Evolutionary conservation across 2,113 vertebrate species (phyloP).

Genomic region (Prochilodus magdalenae): DNA sequence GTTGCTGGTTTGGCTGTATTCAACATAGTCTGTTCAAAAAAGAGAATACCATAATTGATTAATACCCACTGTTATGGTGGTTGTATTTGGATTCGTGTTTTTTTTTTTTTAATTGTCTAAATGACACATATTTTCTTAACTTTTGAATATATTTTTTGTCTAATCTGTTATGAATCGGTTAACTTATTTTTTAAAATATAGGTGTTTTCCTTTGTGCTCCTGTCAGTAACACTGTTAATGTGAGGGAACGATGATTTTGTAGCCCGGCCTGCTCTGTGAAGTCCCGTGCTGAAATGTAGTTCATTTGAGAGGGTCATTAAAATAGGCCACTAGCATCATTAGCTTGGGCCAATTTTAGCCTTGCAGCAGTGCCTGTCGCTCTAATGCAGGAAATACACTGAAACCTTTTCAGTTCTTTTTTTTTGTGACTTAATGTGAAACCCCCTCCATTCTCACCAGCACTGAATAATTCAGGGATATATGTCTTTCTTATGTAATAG

Average conservation of each 20-base stretch:
- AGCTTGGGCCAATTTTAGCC: constrained; percentile 52
- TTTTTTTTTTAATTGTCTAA: too few species aligned
- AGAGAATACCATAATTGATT: too few species aligned
- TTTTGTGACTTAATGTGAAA: constrained; percentile 13
- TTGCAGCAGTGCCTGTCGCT: constrained; percentile 56
- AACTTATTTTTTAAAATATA: too few species aligned
- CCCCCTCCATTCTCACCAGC: background rate
- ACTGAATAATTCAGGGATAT: constrained; percentile 38
- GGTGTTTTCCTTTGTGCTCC: background rate
- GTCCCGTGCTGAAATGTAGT: constrained; percentile 45
- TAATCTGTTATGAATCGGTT: too few species aligned
- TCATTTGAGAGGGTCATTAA: constrained; percentile 53
- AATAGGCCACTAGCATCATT: constrained; percentile 58
- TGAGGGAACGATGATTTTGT: constrained; percentile 21
- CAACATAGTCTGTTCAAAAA: too few species aligned
- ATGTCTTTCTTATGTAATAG: constrained; percentile 30
- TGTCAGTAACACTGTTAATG: constrained; percentile 26
- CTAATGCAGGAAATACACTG: constrained; percentile 42
- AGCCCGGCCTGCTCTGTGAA: background rate
- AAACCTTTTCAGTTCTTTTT: constrained; percentile 27
- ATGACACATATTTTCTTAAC: too few species aligned
- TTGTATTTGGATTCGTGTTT: too few species aligned
- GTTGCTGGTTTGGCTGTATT: too few species aligned
- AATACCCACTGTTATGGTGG: too few species aligned
- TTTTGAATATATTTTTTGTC: too few species aligned